Percentiles rank a stretch among this genome's conserved stretches.
Conservation (phyloP, 2,797 vertebrate species). For the Coregonus suidteri region DNA sequence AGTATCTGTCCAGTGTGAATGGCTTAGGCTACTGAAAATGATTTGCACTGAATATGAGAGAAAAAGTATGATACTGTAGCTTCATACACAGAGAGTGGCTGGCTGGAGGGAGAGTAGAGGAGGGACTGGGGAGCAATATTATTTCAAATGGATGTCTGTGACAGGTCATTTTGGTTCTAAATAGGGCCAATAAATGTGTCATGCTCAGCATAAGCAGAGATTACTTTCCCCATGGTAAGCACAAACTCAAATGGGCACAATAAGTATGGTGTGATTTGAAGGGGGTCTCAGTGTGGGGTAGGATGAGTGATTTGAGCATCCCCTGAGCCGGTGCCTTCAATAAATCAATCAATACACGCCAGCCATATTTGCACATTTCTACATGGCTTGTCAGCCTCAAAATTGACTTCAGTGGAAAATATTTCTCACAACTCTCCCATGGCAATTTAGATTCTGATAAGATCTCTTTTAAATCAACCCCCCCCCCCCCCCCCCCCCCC, state of each 20-base stretch:
- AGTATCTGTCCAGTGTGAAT: too few species aligned
- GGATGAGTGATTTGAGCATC: slow-evolving; percentile 28
- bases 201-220: slow-evolving; percentile 34
- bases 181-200: slow-evolving; percentile 51
- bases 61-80: neutral
- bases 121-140: slow-evolving; percentile 8
- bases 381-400: slow-evolving; percentile 58
- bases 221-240: slow-evolving; percentile 35
- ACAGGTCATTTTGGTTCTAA: slow-evolving; percentile 46
- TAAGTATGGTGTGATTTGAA: slow-evolving; percentile 44
- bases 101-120: neutral
- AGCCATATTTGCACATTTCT: slow-evolving; percentile 63
- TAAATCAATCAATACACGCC: slow-evolving; percentile 64
- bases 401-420: slow-evolving; percentile 63
- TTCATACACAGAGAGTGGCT: neutral
- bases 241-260: slow-evolving; percentile 42
- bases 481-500: slow-evolving; percentile 11
- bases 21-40: too few species aligned
- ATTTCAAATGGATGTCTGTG: slow-evolving; percentile 38
- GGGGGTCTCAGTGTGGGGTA: slow-evolving; percentile 31
- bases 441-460: slow-evolving; percentile 57
- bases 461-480: slow-evolving; percentile 48
- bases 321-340: slow-evolving; percentile 49
- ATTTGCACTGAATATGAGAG: neutral
- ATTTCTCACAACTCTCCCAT: slow-evolving; percentile 48